These are phyloP conservation scores for Pogonognathellus flavescens DNA, from an alignment of 1,140 invertebrate genomes.

Conservation along the genomic window DNA sequence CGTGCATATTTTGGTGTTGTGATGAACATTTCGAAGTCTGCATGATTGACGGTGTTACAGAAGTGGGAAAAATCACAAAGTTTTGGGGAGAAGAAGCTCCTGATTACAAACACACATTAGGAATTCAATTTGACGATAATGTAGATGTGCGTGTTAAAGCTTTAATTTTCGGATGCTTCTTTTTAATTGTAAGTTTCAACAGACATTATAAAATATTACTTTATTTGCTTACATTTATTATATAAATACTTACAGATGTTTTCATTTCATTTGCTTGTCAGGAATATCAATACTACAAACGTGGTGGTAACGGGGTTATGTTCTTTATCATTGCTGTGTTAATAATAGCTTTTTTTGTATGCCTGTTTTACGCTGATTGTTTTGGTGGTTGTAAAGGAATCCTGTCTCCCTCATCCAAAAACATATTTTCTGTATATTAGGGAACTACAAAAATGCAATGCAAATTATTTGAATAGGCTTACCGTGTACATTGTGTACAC, in stretches of 20 bases:
- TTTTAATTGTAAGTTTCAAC: constrained; percentile 39
- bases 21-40: constrained; percentile 59
- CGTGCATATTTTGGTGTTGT: constrained; percentile 61
- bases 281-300: constrained; percentile 56
- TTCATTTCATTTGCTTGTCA: not conserved
- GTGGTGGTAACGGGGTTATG: constrained; percentile 53
- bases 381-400: constrained; percentile 66
- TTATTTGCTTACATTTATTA: not conserved
- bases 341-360: not conserved
- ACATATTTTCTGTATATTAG: not conserved
- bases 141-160: constrained; percentile 54
- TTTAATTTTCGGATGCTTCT: constrained; percentile 53
- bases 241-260: not conserved
- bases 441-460: not conserved
- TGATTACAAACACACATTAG: constrained; percentile 34
- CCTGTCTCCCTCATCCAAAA: not conserved
- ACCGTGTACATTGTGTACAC: no score
- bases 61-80: constrained; percentile 54
- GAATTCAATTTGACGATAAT: constrained; percentile 40
- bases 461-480: no score
- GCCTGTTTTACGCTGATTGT: not conserved
- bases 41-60: constrained; percentile 57
- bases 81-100: constrained; percentile 49
- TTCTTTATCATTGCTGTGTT: constrained; percentile 12
- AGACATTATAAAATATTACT: no score